phyloP scores from a whole-genome alignment of 1,140 invertebrate genomes.

The Drosophila quadrilineata region DNA sequence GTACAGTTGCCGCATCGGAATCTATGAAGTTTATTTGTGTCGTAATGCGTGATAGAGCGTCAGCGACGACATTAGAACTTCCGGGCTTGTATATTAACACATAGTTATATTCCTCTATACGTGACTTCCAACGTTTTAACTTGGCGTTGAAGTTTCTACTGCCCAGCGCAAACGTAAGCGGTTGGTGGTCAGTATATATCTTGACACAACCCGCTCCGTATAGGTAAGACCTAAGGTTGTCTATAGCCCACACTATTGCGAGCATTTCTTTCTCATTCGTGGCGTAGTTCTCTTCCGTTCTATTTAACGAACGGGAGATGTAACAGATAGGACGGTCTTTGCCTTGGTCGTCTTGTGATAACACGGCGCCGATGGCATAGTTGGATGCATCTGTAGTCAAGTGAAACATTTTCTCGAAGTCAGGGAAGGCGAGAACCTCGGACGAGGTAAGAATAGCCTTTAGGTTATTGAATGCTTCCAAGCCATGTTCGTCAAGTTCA shows the following conservation, averaged over 20 bases:
- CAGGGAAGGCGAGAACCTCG: background rate
- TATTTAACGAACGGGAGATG: background rate
- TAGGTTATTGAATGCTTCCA: too few species aligned
- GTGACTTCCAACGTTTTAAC: background rate
- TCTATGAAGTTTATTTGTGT: too few species aligned
- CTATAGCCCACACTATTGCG: conserved; percentile 2
- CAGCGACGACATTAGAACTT: too few species aligned
- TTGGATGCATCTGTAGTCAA: background rate
- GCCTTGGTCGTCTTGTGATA: background rate
- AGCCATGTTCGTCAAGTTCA: too few species aligned
- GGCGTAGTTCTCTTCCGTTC: conserved; percentile 5
- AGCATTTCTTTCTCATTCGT: conserved; percentile 13
- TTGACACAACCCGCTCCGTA: background rate
- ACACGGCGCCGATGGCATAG: background rate
- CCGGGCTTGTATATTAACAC: too few species aligned
- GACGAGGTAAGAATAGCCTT: too few species aligned
- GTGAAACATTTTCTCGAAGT: conserved; percentile 2
- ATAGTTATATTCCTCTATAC: background rate
- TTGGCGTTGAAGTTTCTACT: background rate
- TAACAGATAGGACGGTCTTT: background rate
- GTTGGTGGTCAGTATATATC: background rate
- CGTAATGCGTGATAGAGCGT: too few species aligned
- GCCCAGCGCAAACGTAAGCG: background rate
- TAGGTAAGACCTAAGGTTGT: background rate
- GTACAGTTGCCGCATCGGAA: too few species aligned